Evolutionary conservation across 2,797 vertebrate species (phyloP).

Genomic region (Sparidentex hasta): DNA sequence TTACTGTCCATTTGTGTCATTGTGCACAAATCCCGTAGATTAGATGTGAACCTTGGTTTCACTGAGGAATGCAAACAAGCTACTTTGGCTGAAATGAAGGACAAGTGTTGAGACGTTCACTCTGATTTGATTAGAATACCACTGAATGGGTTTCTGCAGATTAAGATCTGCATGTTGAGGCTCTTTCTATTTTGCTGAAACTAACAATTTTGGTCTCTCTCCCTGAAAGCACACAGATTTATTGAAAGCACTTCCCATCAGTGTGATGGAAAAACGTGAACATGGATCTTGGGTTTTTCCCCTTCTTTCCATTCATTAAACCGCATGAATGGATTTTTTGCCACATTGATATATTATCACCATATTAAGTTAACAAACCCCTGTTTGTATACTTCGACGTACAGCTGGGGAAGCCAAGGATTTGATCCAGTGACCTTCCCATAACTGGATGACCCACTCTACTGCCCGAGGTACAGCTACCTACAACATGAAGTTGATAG

Average conservation of each 20-base stretch:
- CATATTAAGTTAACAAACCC: too few relatives aligned
- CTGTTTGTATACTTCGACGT: too few relatives aligned
- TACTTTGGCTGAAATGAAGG: not conserved
- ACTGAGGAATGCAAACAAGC: not conserved
- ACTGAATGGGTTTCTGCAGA: not conserved
- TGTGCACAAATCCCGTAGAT: too few relatives aligned
- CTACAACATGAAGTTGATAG: not conserved
- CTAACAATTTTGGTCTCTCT: not conserved
- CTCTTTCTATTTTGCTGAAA: slow-evolving; percentile 14
- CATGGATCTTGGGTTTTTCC: not conserved
- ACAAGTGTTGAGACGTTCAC: not conserved
- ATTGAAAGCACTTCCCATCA: not conserved
- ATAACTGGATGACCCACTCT: too few relatives aligned
- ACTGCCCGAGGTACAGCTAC: too few relatives aligned
- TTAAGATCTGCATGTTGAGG: slow-evolving; percentile 7
- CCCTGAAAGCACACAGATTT: not conserved
- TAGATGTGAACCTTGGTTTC: not conserved
- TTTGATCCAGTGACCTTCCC: too few relatives aligned
- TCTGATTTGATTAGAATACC: not conserved
- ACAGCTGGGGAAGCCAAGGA: too few relatives aligned
- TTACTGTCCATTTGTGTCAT: too few relatives aligned
- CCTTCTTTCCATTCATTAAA: not conserved
- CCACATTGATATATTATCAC: not conserved
- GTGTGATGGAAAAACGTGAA: not conserved
- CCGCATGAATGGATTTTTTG: too few relatives aligned